Conservation (phyloP, 2,113 vertebrate genomes). For the Engraulis encrasicolus region DNA sequence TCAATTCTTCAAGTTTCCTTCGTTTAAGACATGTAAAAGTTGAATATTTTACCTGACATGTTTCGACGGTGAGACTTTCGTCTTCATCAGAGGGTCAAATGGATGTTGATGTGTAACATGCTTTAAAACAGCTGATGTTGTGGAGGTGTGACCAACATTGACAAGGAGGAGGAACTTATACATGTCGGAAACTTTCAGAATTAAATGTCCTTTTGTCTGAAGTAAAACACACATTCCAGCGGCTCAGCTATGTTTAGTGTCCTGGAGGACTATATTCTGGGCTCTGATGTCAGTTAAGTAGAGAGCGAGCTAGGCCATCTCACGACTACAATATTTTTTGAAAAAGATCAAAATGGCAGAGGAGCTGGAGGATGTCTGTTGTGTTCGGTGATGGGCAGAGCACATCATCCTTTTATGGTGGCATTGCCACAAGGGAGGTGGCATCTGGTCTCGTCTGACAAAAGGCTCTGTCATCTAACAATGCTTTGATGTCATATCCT, state of each 20-base stretch:
- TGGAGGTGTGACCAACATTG: too few species aligned
- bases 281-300: not conserved
- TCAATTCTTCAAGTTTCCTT: too few species aligned
- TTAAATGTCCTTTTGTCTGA: too few species aligned
- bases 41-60: too few species aligned
- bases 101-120: too few species aligned
- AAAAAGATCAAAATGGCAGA: not conserved
- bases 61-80: too few species aligned
- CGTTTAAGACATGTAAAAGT: too few species aligned
- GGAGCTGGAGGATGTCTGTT: not conserved
- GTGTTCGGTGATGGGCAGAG: not conserved
- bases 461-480: not conserved
- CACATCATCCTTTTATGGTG: not conserved
- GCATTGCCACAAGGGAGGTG: slow-evolving; percentile 5
- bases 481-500: not conserved
- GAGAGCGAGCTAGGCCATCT: not conserved
- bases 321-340: not conserved
- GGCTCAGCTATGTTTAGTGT: not conserved
- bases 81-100: too few species aligned
- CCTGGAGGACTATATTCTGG: not conserved
- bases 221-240: too few species aligned
- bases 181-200: too few species aligned
- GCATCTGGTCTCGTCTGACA: not conserved
- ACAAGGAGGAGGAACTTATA: too few species aligned
- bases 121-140: too few species aligned